Evolutionary conservation across 2,113 vertebrate genomes (phyloP), one percentile per base, ranked within the genome.

Genomic region (Coptodon rendalli): DNA sequence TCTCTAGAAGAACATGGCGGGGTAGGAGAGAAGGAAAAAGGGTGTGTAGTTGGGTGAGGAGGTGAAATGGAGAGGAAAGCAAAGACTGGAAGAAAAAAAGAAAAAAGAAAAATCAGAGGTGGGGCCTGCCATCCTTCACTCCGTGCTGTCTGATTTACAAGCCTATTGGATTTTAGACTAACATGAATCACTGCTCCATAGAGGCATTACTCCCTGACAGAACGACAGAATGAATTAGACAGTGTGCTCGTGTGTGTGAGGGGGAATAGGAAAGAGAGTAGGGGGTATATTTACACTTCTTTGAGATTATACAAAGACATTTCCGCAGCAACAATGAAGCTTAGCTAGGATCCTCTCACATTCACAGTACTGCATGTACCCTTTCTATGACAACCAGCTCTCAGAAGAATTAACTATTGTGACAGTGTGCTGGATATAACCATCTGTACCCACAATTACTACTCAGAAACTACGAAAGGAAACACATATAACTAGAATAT

Each of bases 131-230:
- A 92, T 91, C 80, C 61, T 59, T 93, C 89, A 92, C 89, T 82
- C 83, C 73, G 78, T 54, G 92, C 90, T 36, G 87, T 93, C 94
- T 95, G 93, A 95, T 95, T 95, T 95, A 94, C 93, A 94, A 93
- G 91, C 92, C 92, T 92, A 94, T 95, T 95, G 92, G 92, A 94
- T 94, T 94, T 95, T 92, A 94, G 92, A 93, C 93, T 91, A 89
- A 94, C 91, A 95, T 95, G 94, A 95, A 95, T 95, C 95, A 95
- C 86, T n/a, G 87, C 91, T 89, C 86, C 91, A 93, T 71, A 81
- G 90, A 93, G 87, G 87, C 86, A 91, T 85, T 87, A 81, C 91
- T 89, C 73, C 59, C 82, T 90, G 93, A 94, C 95, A 93, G 91
- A 90, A 88, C 91, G 91, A 92, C 90, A 92, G 90, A 90, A 90